Evolutionary conservation across 2,113 vertebrate species (phyloP).

Genomic region (Glareola pratincola): DNA sequence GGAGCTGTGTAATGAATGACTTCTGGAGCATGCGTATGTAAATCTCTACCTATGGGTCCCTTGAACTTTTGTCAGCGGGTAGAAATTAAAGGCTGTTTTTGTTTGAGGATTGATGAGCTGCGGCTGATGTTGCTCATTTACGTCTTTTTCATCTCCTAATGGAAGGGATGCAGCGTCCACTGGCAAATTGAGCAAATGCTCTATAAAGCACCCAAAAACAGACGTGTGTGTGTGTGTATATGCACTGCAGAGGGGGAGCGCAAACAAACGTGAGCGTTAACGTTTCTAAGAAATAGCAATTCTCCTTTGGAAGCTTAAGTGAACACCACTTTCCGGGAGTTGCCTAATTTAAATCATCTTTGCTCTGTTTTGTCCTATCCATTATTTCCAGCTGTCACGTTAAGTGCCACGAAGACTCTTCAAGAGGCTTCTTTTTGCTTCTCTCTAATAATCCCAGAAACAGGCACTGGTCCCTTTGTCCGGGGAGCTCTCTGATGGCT

Average conservation of each 20-base stretch:
- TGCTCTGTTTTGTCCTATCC: not conserved
- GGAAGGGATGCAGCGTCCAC: not conserved
- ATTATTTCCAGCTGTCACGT: slow-evolving; percentile 43
- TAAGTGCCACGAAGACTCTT: not conserved
- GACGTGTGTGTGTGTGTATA: not conserved
- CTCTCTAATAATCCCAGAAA: slow-evolving; percentile 21
- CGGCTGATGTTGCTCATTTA: not conserved
- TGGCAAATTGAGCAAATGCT: not conserved
- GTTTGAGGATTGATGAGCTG: not conserved
- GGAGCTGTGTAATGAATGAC: not conserved
- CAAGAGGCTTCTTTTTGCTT: slow-evolving; percentile 29
- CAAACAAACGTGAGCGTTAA: not conserved
- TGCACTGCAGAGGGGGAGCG: not conserved
- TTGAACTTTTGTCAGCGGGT: not conserved
- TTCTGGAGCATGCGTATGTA: not conserved
- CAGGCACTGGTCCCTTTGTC: not conserved
- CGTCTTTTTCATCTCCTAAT: not conserved
- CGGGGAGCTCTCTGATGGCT: not conserved
- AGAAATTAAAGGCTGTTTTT: not conserved
- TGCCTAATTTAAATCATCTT: slow-evolving; percentile 28
- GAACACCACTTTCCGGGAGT: not conserved
- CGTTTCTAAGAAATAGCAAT: not conserved
- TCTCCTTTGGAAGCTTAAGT: not conserved
- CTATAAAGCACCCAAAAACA: not conserved
- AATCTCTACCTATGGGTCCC: not conserved